A percentile compares a stretch with the other conserved stretches of the same genome.
phyloP scores from a whole-genome alignment of 1,140 invertebrate genomes.

The Procambarus virginalis region DNA sequence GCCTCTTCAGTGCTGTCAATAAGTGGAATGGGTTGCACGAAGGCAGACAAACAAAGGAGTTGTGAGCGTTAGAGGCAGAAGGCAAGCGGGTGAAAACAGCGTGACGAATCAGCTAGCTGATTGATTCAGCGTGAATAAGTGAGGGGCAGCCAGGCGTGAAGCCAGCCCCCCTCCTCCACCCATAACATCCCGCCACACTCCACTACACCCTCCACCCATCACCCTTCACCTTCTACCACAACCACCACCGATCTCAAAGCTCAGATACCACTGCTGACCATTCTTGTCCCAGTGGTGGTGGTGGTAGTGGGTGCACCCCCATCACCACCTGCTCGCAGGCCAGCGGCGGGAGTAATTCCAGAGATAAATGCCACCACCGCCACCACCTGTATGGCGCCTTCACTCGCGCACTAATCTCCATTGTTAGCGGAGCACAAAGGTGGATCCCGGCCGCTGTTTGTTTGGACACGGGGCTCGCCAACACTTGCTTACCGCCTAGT shows the following conservation, averaged over 20 bases:
- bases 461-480: background rate
- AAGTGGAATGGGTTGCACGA: background rate
- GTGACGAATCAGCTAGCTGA: slow-evolving; percentile 19
- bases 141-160: slow-evolving; percentile 20
- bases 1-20: too few relatives aligned
- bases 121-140: slow-evolving; percentile 42
- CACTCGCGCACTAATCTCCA: background rate
- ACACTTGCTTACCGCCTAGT: background rate
- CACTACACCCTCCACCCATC: background rate
- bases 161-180: background rate
- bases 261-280: background rate
- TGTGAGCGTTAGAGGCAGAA: too few relatives aligned
- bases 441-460: background rate
- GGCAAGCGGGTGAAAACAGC: background rate
- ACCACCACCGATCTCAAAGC: background rate
- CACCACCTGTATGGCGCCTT: background rate
- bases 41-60: too few relatives aligned
- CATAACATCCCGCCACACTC: background rate
- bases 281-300: background rate
- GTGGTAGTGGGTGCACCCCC: too few relatives aligned
- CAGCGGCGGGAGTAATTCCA: background rate
- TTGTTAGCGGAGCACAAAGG: background rate
- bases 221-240: background rate
- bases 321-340: background rate
- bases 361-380: background rate